phyloP scores from a whole-genome alignment of 2,888 invertebrate species.

The Leptura quadrifasciata region DNA sequence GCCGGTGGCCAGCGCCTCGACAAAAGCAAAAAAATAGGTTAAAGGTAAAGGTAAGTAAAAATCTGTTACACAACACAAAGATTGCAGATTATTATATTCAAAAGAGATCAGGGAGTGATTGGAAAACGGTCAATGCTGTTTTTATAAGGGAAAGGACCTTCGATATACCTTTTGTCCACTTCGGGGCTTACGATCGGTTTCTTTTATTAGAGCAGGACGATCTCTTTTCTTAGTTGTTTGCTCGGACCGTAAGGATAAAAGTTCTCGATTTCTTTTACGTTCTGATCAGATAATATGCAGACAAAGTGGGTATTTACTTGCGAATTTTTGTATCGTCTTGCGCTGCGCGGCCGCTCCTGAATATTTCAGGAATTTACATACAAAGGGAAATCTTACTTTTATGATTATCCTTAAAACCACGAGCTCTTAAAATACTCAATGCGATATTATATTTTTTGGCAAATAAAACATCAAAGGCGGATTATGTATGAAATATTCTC shows the following conservation, averaged over 20 bases:
- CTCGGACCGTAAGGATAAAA: slow-evolving; percentile 49
- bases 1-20: slow-evolving; percentile 52
- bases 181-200: slow-evolving; percentile 68
- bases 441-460: slow-evolving; percentile 23
- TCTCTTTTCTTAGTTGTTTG: slow-evolving; percentile 52
- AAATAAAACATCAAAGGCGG: slow-evolving; percentile 36
- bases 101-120: slow-evolving; percentile 68
- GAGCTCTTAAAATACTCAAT: slow-evolving; percentile 37
- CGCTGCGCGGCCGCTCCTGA: slow-evolving; percentile 2
- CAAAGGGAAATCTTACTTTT: slow-evolving; percentile 40
- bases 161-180: slow-evolving; percentile 62
- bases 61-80: slow-evolving; percentile 64
- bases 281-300: slow-evolving; percentile 55
- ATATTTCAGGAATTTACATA: slow-evolving; percentile 33
- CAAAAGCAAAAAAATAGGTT: slow-evolving; percentile 56
- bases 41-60: slow-evolving; percentile 60
- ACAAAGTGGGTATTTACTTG: slow-evolving; percentile 56
- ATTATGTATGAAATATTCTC: neutral
- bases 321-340: slow-evolving; percentile 49
- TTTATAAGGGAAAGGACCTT: slow-evolving; percentile 62
- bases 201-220: slow-evolving; percentile 56
- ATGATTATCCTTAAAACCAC: slow-evolving; percentile 23
- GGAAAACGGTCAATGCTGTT: slow-evolving; percentile 68
- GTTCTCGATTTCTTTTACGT: slow-evolving; percentile 51
- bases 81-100: slow-evolving; percentile 69